Percentiles rank a stretch among this genome's conserved stretches.
phyloP scores from a whole-genome alignment of 2,797 vertebrate species.

The Champsocephalus esox region DNA sequence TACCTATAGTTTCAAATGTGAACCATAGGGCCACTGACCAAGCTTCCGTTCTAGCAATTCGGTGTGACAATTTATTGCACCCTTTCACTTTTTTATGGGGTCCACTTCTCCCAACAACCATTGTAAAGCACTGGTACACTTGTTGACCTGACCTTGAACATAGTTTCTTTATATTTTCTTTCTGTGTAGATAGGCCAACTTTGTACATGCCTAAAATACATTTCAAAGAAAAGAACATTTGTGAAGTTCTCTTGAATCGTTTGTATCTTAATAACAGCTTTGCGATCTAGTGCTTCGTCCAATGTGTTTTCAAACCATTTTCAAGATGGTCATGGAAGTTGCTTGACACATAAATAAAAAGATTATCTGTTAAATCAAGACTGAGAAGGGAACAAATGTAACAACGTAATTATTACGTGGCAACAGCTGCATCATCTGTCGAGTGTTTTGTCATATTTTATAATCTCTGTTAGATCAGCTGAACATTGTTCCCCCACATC shows the following conservation, averaged over 20 bases:
- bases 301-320: neutral
- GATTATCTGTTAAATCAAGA: neutral
- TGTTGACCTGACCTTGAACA: neutral
- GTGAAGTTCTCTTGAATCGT: neutral
- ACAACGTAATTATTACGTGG: too few species aligned
- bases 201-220: neutral
- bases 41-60: too few species aligned
- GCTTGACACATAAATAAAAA: conserved; percentile 16
- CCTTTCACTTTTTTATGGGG: too few species aligned
- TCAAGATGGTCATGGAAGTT: neutral
- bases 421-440: too few species aligned
- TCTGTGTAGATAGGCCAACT: neutral
- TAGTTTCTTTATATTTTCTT: neutral
- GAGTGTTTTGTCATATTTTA: too few species aligned
- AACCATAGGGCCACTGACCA: too few species aligned
- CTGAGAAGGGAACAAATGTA: neutral
- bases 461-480: too few species aligned
- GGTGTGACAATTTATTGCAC: too few species aligned
- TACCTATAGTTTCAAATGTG: too few species aligned
- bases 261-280: neutral
- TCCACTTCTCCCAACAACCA: neutral
- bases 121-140: neutral
- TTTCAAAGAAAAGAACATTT: neutral
- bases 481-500: too few species aligned
- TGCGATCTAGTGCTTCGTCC: neutral